Base-by-base conservation (phyloP, 2,797 vertebrate genomes). In the Yasuhikotakia modesta region DNA sequence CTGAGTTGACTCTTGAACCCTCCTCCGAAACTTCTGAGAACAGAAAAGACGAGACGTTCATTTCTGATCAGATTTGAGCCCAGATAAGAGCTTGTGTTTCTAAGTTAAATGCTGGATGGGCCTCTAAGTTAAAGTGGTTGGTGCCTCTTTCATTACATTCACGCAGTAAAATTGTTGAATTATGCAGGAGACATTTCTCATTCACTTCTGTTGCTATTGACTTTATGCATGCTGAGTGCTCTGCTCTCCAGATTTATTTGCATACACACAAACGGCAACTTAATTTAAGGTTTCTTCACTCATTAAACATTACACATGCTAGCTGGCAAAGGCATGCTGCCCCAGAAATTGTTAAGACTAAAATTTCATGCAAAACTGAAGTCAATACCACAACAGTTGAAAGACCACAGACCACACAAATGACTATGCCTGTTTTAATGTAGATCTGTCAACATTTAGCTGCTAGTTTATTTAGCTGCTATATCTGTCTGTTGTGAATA, bases 1-100 rank as follows among this genome's bases (percentile, higher is more conserved):
- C 89, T 99, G 97, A 19, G 97, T 99, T 0, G 97, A 99, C 87
- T 99, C 97, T 86, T 99, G 97, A 84, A 99, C 97, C 90, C 97
- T 87, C 84, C 97, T 93, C 83, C 97, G 91, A 91, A 99, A 98
- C 89, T 99, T 99, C 97, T 99, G 82, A 17, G 53, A 70, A 79
- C 81, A 35, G 65, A 39, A 4, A 57, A 6, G 13, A 27, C 8
- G 50, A 45, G 35, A 67, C 46, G 35, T 46, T 8, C 11, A 57
- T 12, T 30, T 65, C 35, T 57, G 32, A 27, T 21, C 6, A 30
- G 39, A 11, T 39, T 39, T 53, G 19, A 58, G 22, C 13, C 13
- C 14, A 13, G 8, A 58, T 27, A 16, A 55, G 3, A 2, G 11
- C 6, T 2, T 0, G 6, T 4, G 10, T 32, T 3, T 6, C 50